Conservation (phyloP, 2,888 invertebrate species). For the Chydorus sphaericus region DNA sequence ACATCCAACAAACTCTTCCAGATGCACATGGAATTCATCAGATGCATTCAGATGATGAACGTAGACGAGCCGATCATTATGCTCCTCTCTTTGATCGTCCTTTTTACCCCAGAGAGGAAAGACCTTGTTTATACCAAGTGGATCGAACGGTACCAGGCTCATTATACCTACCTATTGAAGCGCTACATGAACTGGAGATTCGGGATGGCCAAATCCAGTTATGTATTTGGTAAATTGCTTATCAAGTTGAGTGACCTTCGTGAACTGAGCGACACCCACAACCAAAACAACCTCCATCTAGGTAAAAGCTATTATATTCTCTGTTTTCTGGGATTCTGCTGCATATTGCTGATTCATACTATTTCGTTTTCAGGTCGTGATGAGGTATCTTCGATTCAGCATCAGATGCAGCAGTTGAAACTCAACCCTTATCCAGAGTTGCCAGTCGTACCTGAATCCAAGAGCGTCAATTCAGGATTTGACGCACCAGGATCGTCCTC, state of each 20-base stretch:
- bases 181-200: conserved; percentile 28
- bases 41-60: conserved; percentile 27
- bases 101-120: conserved; percentile 31
- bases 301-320: conserved; percentile 12
- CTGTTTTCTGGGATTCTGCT: background rate
- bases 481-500: too few relatives aligned
- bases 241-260: conserved; percentile 31
- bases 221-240: conserved; percentile 29
- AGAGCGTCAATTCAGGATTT: too few relatives aligned
- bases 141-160: conserved; percentile 26
- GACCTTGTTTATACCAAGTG: conserved; percentile 22
- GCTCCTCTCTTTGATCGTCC: conserved; percentile 30
- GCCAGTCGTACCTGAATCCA: conserved; percentile 12
- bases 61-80: conserved; percentile 29
- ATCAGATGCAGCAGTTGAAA: conserved; percentile 23
- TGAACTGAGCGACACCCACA: conserved; percentile 26
- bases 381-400: conserved; percentile 25
- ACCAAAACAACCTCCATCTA: conserved; percentile 23
- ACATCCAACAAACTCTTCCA: conserved; percentile 27
- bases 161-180: conserved; percentile 25
- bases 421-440: conserved; percentile 22
- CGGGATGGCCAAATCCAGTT: conserved; percentile 24
- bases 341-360: too few relatives aligned
- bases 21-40: conserved; percentile 31
- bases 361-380: conserved; percentile 16